Evolutionary conservation across 2,888 invertebrate species (phyloP).

Genomic region (Pristionchus exspectatus): DNA sequence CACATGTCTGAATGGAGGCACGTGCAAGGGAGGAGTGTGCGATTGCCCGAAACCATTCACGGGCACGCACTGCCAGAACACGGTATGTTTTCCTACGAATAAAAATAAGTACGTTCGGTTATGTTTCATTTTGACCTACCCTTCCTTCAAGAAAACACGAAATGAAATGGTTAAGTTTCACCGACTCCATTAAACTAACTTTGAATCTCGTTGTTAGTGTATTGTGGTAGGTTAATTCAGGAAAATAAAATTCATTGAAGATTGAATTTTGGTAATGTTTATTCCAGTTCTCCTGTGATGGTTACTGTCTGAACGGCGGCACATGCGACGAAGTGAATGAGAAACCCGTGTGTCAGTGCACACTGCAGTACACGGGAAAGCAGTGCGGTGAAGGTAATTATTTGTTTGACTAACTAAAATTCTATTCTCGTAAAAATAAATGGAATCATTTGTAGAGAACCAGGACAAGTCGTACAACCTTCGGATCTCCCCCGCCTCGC

Average conservation of each 20-base stretch:
- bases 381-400: background rate
- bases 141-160: background rate
- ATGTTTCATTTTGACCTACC: no score
- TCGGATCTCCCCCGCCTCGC: background rate
- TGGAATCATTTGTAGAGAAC: background rate
- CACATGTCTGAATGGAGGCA: background rate
- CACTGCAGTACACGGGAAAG: background rate
- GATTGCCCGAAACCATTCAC: background rate
- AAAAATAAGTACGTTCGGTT: no score
- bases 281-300: background rate
- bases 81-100: background rate
- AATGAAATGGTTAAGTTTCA: background rate
- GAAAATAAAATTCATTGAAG: background rate
- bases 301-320: conserved; percentile 7
- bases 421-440: background rate
- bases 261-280: background rate
- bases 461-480: conserved; percentile 16
- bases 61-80: conserved; percentile 10
- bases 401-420: background rate
- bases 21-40: background rate
- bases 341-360: background rate
- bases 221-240: no score
- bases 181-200: background rate
- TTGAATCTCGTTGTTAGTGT: background rate
- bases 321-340: background rate